A percentile compares a stretch with the other conserved stretches of the same genome.
These are phyloP conservation scores for Psephotus haematonotus DNA, from an alignment of 2,113 vertebrate genomes.

Conservation along the genomic window DNA sequence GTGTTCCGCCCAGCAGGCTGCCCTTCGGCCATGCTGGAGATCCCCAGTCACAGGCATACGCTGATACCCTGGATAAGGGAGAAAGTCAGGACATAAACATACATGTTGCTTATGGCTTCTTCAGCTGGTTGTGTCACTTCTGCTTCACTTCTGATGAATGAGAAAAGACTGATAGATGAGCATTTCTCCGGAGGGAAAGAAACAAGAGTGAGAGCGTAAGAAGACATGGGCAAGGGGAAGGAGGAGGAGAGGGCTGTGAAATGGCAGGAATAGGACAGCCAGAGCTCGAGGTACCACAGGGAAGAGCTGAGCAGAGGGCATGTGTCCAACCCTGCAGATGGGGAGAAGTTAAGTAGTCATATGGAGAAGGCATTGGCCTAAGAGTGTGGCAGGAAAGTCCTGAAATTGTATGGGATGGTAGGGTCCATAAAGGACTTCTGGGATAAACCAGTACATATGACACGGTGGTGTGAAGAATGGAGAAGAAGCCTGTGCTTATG, in stretches of 20 bases:
- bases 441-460: background rate
- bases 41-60: fast-evolving
- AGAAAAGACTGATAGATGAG: background rate
- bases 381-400: background rate
- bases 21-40: fast-evolving
- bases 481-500: background rate
- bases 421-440: background rate
- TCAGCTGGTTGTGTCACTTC: background rate
- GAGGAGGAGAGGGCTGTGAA: background rate
- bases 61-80: background rate
- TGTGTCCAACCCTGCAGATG: background rate
- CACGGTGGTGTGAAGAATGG: background rate
- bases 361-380: background rate
- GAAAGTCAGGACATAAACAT: background rate
- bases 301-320: background rate
- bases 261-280: background rate
- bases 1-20: background rate
- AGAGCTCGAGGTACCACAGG: background rate
- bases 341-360: background rate
- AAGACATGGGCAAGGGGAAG: background rate
- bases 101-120: background rate
- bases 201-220: background rate
- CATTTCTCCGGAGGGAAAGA: background rate
- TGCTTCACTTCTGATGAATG: background rate
- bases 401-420: background rate